Conservation (phyloP, 2,113 vertebrate species). For the Malurus cyaneus region DNA sequence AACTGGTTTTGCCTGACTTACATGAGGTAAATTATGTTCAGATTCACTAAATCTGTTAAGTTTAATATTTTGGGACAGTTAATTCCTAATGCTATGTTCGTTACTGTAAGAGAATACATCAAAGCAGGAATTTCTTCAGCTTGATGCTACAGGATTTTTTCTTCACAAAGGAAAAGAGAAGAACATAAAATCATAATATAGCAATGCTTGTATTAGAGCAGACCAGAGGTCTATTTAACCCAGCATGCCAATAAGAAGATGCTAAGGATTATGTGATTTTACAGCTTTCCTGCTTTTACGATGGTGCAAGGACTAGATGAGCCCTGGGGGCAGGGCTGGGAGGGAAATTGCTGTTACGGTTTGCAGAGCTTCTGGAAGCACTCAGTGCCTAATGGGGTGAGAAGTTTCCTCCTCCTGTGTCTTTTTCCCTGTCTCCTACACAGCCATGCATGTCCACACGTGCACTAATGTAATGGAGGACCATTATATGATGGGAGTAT, state of each 20-base stretch:
- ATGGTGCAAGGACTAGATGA: conserved; percentile 9
- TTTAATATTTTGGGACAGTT: neutral
- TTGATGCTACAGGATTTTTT: neutral
- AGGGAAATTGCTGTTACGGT: conserved; percentile 35
- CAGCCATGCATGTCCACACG: neutral
- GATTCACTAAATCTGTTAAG: neutral
- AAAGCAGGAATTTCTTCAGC: neutral
- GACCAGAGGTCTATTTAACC: neutral
- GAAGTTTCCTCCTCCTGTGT: conserved; percentile 49
- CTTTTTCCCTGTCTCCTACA: neutral
- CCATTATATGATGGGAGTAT: neutral
- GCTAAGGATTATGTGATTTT: neutral
- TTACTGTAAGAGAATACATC: neutral
- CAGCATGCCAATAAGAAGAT: neutral
- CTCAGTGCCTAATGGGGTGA: conserved; percentile 63
- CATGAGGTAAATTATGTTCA: neutral
- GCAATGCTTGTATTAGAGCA: neutral
- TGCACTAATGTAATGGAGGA: neutral
- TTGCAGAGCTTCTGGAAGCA: conserved; percentile 64
- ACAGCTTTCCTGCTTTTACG: neutral
- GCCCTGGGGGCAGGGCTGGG: conserved; percentile 9
- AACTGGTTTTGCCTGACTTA: neutral
- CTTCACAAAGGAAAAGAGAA: neutral
- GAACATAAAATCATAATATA: neutral
- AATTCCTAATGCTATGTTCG: neutral